Base-by-base conservation (phyloP, 2,113 vertebrate species). In the Gasterosteus aculeatus region DNA sequence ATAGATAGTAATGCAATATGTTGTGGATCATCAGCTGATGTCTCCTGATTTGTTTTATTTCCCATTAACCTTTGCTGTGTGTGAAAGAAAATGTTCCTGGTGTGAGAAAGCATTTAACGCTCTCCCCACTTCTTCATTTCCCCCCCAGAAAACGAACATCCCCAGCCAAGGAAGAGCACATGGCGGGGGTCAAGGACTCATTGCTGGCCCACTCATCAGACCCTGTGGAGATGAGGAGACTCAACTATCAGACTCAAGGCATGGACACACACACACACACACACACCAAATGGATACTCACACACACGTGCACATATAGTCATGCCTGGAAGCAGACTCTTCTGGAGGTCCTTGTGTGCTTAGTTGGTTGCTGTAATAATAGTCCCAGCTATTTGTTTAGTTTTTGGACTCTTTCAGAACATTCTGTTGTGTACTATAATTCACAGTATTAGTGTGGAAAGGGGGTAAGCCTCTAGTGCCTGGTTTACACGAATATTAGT, bases 161-260 rank as follows among this genome's bases (percentile, higher is more conserved):
- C 46, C 96, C 96, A 0, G 94, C 95, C 64, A 99, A 98, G 78
- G 96, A 98, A 0, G 96, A 98, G 77, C 96, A 96, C 81, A 94
- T 96, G 5, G 89, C 93, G 0, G 96, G 95, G 67, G 92, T 96
- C 22, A 99, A 98, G 89, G 97, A 99, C 87, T 96, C 96, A 0
- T 90, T 97, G 66, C 90, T 97, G 91, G 94, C 95, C 22, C 94
- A 96, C 80, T 95, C 95, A 2, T 96, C 96, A 1, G 98, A 99
- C 82, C 98, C 97, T 0, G 97, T 99, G 75, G 98, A 99, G 92
- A 95, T 99, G 96, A 94, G 97, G 69, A 93, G 98, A 59, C 95
- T 99, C 77, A 98, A 97, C 93, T 97, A 95, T 87, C 98, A 98
- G 88, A 98, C 97, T 42, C 96, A 96, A 96, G 97, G 98, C 96